Base-by-base conservation (phyloP, 2,113 vertebrate species). In the Cynoglossus semilaevis region DNA sequence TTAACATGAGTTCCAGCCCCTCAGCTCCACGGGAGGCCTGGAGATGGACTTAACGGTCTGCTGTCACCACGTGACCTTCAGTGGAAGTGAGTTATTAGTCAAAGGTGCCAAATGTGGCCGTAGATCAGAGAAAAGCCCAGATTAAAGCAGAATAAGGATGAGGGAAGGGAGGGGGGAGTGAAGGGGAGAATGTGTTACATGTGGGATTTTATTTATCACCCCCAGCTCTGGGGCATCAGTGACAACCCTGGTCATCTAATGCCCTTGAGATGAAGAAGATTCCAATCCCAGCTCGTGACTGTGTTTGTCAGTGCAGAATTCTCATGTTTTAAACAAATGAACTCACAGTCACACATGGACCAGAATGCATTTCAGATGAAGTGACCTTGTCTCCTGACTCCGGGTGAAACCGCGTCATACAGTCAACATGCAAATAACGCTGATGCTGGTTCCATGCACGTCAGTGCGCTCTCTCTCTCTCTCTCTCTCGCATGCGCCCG, bases 1-100 rank as follows among this genome's bases (percentile, higher is more conserved):
- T 56, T 63, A 63, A 51, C 56, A 15, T 16, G 48, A 16, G 7
- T 55, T 64, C 58, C 57, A 35, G 51, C 58, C 66, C 63, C 49
- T 57, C 62, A 70, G 50, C 60, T 70, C 64, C 37, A 52, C 57
- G 50, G 65, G 73, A 67, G 51, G 29, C 61, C n/a, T 14, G 70
- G 29, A 7, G 15, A 74, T 51, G 58, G 41, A 56, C 65, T 69
- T 40, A 15, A 54, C 22, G 18, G 50, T 65, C 55, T 41, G 45
- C 71, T 22, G 22, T 68, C 77, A 51, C 17, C 38, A 56, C 35
- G 22, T 82, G 84, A 85, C 82, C 82, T 89, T 84, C 77, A 68
- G 35, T n/a, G 16, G 56, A 55, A 65, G 51, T 53, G 55, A 76
- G 35, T 71, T 70, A 76, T 77, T 70, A 67, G 68, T 75, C 65